Conservation (phyloP, 2,797 vertebrate genomes). For the Octomys mimax region DNA sequence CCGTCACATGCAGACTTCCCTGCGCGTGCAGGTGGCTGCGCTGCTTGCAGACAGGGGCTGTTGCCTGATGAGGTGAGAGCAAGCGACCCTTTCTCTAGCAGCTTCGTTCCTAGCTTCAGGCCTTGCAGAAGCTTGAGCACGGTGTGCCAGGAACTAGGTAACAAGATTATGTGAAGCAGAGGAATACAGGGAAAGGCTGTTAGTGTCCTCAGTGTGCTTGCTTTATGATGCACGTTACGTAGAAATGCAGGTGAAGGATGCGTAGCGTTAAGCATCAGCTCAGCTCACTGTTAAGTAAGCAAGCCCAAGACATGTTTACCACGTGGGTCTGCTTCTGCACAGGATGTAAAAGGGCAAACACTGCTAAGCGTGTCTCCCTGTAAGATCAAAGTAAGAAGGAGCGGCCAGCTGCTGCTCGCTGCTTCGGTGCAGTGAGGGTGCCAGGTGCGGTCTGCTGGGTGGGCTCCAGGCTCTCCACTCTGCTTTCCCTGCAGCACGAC, state of each 20-base stretch:
- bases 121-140: background rate
- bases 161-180: background rate
- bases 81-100: too few species aligned
- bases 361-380: background rate
- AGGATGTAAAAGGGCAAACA: background rate
- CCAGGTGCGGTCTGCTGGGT: too few species aligned
- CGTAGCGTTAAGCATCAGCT: background rate
- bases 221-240: background rate
- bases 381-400: background rate
- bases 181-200: background rate
- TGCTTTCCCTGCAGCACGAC: too few species aligned
- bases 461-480: background rate
- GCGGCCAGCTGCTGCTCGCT: too few species aligned
- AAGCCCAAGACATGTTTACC: background rate
- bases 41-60: background rate
- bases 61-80: background rate
- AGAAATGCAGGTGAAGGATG: background rate
- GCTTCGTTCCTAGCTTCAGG: background rate
- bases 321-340: background rate
- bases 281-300: background rate
- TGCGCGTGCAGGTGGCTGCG: background rate
- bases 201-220: background rate
- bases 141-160: background rate
- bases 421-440: too few species aligned
- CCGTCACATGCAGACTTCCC: too few species aligned